These are phyloP conservation scores for Python bivittatus DNA, from an alignment of 2,113 vertebrate species.

Conservation along the genomic window DNA sequence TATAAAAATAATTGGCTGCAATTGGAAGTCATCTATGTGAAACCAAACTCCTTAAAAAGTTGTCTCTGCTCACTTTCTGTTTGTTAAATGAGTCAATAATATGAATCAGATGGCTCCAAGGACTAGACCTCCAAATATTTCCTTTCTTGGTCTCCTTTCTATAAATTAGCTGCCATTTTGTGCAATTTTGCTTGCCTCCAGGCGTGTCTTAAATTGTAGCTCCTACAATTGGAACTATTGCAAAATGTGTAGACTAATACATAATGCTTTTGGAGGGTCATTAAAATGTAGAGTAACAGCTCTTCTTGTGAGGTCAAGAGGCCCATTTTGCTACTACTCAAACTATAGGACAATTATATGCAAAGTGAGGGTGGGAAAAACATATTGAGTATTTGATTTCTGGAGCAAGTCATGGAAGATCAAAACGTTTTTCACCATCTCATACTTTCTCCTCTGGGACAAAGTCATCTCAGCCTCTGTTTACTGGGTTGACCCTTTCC, in stretches of 20 bases:
- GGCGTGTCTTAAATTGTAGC: constrained; percentile 81
- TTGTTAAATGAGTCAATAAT: constrained; percentile 86
- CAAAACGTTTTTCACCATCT: constrained; percentile 31
- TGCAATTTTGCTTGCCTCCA: constrained; percentile 82
- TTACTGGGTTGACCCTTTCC: constrained; percentile 1
- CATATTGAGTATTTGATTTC: constrained; percentile 19
- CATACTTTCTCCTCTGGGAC: neutral
- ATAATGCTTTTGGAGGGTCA: constrained; percentile 76
- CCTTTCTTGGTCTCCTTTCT: constrained; percentile 74
- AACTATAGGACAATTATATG: constrained; percentile 70
- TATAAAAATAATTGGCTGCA: constrained; percentile 96
- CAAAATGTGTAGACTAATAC: constrained; percentile 80
- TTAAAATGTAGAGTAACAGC: constrained; percentile 79
- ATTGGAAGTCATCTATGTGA: constrained; percentile 81
- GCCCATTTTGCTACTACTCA: constrained; percentile 71
- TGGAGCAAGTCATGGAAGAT: constrained; percentile 48
- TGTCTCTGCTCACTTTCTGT: constrained; percentile 86
- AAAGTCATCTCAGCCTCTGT: neutral
- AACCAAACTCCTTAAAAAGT: constrained; percentile 84
- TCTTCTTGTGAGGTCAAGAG: constrained; percentile 82
- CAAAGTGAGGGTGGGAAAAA: constrained; percentile 54
- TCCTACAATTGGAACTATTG: constrained; percentile 79
- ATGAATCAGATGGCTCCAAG: constrained; percentile 83
- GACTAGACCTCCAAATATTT: constrained; percentile 79
- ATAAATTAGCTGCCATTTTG: constrained; percentile 83